phyloP scores from a whole-genome alignment of 2,888 invertebrate species.

The Cyclophora punctaria region DNA sequence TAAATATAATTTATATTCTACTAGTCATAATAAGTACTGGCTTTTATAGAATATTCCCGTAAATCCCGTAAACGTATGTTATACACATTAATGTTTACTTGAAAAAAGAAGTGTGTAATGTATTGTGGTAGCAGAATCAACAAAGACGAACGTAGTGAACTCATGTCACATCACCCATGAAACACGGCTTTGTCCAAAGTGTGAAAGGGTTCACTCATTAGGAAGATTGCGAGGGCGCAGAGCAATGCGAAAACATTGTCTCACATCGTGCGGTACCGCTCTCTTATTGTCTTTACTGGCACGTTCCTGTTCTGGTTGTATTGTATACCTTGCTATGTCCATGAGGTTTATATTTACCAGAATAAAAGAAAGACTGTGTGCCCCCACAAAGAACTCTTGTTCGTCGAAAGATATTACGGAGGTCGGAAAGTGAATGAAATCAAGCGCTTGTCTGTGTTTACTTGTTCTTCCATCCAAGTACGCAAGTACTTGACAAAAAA shows the following conservation, averaged over 20 bases:
- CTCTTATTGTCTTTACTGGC: slow-evolving; percentile 48
- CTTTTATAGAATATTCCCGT: no score
- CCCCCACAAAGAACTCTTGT: slow-evolving; percentile 35
- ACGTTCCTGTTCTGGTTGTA: slow-evolving; percentile 48
- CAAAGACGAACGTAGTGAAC: slow-evolving; percentile 58
- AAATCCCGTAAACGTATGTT: no score
- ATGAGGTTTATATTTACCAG: slow-evolving; percentile 52
- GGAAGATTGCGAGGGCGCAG: slow-evolving; percentile 72
- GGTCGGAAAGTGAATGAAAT: no score
- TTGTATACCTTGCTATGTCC: slow-evolving; percentile 43
- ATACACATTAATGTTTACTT: slow-evolving; percentile 8
- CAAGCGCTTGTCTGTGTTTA: no score
- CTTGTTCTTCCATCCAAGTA: no score
- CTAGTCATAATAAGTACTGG: no score
- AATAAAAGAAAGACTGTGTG: slow-evolving; percentile 47
- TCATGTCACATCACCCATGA: slow-evolving; percentile 66
- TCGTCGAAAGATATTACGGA: no score
- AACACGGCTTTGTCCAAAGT: slow-evolving; percentile 66
- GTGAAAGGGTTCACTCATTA: slow-evolving; percentile 74
- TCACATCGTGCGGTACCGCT: slow-evolving; percentile 37
- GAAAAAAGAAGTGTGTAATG: slow-evolving; percentile 29
- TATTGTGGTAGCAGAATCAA: slow-evolving; percentile 43
- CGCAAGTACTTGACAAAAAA: no score
- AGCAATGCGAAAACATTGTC: slow-evolving; percentile 54
- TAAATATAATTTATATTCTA: no score